Evolutionary conservation across 1,140 invertebrate species (phyloP).

Genomic region (Hirudo medicinalis): DNA sequence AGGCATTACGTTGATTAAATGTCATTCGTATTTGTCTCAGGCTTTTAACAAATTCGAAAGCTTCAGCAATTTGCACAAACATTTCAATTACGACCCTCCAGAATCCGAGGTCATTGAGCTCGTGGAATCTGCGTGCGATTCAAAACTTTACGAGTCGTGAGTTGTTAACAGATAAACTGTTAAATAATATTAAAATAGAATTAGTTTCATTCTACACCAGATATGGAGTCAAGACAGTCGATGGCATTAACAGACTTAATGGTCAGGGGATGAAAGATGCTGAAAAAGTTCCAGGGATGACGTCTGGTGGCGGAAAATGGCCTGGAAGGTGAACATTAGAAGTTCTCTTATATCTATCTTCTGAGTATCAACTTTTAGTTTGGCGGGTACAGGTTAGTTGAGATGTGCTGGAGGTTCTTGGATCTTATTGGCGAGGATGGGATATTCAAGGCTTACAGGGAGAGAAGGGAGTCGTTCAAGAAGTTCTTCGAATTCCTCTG

Average conservation of each 20-base stretch:
- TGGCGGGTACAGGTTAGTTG: no score
- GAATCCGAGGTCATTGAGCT: slow-evolving; percentile 28
- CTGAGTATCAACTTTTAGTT: no score
- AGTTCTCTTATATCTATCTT: neutral
- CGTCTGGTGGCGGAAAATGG: slow-evolving; percentile 39
- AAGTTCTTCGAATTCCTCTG: no score
- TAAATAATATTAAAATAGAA: no score
- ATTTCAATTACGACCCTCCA: slow-evolving; percentile 23
- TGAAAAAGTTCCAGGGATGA: slow-evolving; percentile 35
- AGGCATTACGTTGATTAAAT: neutral
- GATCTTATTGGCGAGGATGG: no score
- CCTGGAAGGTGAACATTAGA: slow-evolving; percentile 32
- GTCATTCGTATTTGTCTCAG: slow-evolving; percentile 15
- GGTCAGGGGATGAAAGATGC: slow-evolving; percentile 34
- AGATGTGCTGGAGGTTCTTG: no score
- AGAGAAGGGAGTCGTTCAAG: no score
- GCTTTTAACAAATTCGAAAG: slow-evolving; percentile 19
- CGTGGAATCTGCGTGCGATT: slow-evolving; percentile 19
- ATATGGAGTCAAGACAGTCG: slow-evolving; percentile 36
- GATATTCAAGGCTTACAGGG: no score
- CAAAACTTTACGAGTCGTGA: slow-evolving; percentile 9
- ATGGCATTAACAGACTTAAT: slow-evolving; percentile 32
- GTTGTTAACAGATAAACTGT: neutral
- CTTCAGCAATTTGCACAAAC: slow-evolving; percentile 20
- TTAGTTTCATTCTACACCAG: slow-evolving; percentile 26